Evolutionary conservation across 2,888 invertebrate species (phyloP), one percentile per base, ranked within the genome.

Genomic region (Morpho achilles): DNA sequence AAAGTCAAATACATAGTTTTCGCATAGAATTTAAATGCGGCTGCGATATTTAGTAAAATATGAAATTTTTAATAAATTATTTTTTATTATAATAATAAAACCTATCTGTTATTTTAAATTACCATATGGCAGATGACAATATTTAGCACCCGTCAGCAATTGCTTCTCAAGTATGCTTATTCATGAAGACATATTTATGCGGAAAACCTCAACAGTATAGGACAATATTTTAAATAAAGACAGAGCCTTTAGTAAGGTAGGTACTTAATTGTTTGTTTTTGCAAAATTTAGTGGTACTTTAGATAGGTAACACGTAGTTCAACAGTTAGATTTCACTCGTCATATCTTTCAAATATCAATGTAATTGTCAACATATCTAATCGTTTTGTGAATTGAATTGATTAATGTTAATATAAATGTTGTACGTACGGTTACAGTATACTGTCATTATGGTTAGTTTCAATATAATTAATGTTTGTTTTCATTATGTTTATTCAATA

Each of bases 401-500:
- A 82, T 82, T 82, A 82, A 84, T 87, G 83, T 88, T 87, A 82
- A 71, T 79, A 85, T 87, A 76, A 88, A 85, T 86, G 87, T 87
- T 89, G 88, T 89, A 86, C 79, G 85, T 86, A 84, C 78, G 84
- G 82, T 86, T 79, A 83, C 85, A 87, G 82, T 84, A 81, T 84
- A 85, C 83, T 87, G 82, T 82, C 80, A 82, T 79, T 76, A 79
- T 80, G 75, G 74, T 85, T 87, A 72, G 82, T 86, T 87, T 87
- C 79, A 76, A 82, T 82, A 83, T 79, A 79, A 79, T 79, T 76
- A 80, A 84, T 82, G 81, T 87, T 89, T 88, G 84, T 87, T 89
- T 90, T 88, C 80, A 87, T 87, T 90, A 88, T 82, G 87, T 89
- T 90, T 83, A 79, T 86, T 89, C 83, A 91, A 90, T 91, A 91